phyloP scores from a whole-genome alignment of 2,888 invertebrate species.

The Selenia dentaria region DNA sequence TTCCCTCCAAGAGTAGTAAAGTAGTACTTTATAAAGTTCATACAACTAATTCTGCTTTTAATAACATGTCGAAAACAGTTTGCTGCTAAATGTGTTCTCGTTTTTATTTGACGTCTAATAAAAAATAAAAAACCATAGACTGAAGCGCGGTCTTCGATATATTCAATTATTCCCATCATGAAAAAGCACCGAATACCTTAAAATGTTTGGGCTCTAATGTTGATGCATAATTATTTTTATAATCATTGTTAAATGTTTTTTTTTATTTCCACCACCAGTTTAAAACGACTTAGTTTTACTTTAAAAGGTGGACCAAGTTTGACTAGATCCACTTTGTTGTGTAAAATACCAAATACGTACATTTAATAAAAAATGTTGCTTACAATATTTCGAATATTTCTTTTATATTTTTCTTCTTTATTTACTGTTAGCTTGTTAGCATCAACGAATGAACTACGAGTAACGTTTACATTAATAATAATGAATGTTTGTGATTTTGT shows the following conservation, averaged over 20 bases:
- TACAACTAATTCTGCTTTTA: too few relatives aligned
- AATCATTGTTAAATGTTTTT: constrained; percentile 36
- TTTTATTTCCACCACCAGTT: constrained; percentile 53
- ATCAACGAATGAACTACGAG: constrained; percentile 53
- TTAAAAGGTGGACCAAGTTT: constrained; percentile 58
- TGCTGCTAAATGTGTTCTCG: too few relatives aligned
- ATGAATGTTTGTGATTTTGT: neutral
- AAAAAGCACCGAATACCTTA: constrained; percentile 20
- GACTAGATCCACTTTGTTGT: constrained; percentile 73
- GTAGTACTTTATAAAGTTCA: too few relatives aligned
- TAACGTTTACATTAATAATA: constrained; percentile 27
- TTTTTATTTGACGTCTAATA: too few relatives aligned
- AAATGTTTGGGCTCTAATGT: constrained; percentile 33
- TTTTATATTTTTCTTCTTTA: constrained; percentile 48
- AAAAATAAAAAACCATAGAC: too few relatives aligned
- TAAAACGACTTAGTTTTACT: constrained; percentile 33
- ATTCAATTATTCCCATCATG: too few relatives aligned
- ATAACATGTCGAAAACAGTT: too few relatives aligned
- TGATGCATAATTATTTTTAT: constrained; percentile 57
- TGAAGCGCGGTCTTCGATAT: too few relatives aligned
- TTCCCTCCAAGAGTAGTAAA: too few relatives aligned
- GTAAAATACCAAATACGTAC: constrained; percentile 80
- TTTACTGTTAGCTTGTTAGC: constrained; percentile 58
- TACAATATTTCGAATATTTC: constrained; percentile 73
- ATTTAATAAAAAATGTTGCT: constrained; percentile 65